Evolutionary conservation across 2,113 vertebrate genomes (phyloP).

Genomic region (Neotragus pygmaeus): DNA sequence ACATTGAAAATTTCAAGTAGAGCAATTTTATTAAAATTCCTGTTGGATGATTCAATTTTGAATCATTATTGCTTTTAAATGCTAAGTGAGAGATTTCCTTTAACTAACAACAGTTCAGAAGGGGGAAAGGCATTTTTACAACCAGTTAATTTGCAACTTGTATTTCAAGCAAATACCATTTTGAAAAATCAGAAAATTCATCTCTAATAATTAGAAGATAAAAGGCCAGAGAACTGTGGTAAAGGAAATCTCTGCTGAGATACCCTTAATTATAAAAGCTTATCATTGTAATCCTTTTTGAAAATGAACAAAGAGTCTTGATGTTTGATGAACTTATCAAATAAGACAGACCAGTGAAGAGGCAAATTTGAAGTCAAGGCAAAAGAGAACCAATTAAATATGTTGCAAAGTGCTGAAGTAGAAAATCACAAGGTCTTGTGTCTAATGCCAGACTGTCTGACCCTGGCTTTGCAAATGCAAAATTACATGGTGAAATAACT

Average conservation of each 20-base stretch:
- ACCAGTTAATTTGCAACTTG: constrained; percentile 54
- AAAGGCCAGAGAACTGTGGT: constrained; percentile 38
- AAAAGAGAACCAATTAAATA: constrained; percentile 58
- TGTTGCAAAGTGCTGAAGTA: constrained; percentile 38
- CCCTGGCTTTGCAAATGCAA: constrained; percentile 22
- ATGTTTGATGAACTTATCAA: constrained; percentile 75
- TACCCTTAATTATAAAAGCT: constrained; percentile 68
- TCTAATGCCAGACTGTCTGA: neutral
- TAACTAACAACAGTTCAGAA: constrained; percentile 38
- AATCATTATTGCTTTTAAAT: constrained; percentile 52
- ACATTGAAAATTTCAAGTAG: neutral
- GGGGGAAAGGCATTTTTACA: constrained; percentile 6
- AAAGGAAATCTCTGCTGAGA: constrained; percentile 48
- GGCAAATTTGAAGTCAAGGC: constrained; percentile 59
- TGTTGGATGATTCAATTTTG: constrained; percentile 34
- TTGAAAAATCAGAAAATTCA: constrained; percentile 64
- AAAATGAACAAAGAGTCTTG: constrained; percentile 66
- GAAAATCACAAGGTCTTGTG: neutral
- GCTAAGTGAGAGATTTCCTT: constrained; percentile 24
- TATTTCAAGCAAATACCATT: constrained; percentile 61
- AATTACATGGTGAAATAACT: neutral
- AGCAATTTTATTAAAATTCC: constrained; percentile 40
- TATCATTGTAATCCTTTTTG: constrained; percentile 67
- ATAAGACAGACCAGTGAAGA: constrained; percentile 71
- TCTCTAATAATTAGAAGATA: constrained; percentile 64